These are phyloP conservation scores for Limnodromus scolopaceus DNA, from an alignment of 2,797 vertebrate species.

Conservation along the genomic window DNA sequence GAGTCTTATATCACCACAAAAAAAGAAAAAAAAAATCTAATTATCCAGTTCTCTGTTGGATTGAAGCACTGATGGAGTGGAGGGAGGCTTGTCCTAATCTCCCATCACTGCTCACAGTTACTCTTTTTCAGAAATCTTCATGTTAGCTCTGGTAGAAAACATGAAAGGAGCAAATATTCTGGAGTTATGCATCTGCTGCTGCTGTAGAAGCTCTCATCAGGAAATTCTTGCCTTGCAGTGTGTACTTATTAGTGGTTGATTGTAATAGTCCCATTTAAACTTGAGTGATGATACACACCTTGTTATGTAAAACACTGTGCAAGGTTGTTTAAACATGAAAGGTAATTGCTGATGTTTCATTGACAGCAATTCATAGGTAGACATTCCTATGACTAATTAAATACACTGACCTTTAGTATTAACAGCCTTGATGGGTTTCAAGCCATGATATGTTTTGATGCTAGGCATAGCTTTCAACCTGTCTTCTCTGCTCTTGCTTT, in stretches of 20 bases:
- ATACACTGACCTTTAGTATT: neutral
- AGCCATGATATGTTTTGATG: neutral
- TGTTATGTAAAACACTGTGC: slow-evolving; percentile 30
- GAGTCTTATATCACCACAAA: neutral
- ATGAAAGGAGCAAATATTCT: neutral
- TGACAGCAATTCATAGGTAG: neutral
- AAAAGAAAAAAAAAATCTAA: neutral
- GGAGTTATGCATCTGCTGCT: neutral
- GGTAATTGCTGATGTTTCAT: neutral
- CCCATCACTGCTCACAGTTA: neutral
- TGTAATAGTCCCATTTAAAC: neutral
- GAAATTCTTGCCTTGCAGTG: neutral
- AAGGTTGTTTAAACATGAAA: slow-evolving; percentile 29
- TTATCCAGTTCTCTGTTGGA: neutral
- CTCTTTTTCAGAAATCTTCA: neutral
- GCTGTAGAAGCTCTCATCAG: neutral
- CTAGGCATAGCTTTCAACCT: neutral
- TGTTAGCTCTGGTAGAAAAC: neutral
- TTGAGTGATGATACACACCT: neutral
- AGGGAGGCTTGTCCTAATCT: neutral
- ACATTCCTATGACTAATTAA: slow-evolving; percentile 5
- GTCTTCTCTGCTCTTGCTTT: neutral
- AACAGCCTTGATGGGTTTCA: neutral
- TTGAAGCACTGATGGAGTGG: neutral
- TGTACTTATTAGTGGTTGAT: neutral